Evolutionary conservation across 1,140 invertebrate genomes (phyloP).

Genomic region (Eumeta japonica): DNA sequence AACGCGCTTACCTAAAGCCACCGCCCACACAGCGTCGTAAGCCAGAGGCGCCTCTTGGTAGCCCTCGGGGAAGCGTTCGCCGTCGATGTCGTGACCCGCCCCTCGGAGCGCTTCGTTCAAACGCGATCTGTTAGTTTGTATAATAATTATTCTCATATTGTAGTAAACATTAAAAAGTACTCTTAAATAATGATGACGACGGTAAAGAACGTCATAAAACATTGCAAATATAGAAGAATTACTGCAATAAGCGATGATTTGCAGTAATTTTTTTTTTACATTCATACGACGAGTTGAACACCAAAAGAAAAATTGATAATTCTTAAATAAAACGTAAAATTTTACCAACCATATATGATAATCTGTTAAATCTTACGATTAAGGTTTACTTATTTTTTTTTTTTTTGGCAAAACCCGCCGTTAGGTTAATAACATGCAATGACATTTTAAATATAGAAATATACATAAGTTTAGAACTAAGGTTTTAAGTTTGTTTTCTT

Average conservation of each 20-base stretch:
- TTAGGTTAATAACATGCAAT: no score
- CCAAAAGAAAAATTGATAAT: neutral
- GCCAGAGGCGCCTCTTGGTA: constrained; percentile 98
- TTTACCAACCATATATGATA: no score
- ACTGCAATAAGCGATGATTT: neutral
- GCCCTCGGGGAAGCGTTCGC: constrained; percentile 84
- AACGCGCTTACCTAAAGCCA: constrained; percentile 74
- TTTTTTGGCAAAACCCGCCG: no score
- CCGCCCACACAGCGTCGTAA: constrained; percentile 98
- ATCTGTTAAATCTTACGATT: no score
- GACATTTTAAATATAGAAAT: no score
- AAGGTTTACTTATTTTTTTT: no score
- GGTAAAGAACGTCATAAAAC: neutral
- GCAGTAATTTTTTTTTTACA: neutral
- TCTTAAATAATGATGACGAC: no score
- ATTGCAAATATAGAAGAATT: neutral
- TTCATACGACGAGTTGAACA: neutral
- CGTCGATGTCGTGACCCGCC: constrained; percentile 78
- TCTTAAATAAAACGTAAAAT: no score
- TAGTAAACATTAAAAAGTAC: neutral
- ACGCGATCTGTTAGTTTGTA: constrained; percentile 61
- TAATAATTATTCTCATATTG: neutral
- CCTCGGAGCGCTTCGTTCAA: constrained; percentile 77
- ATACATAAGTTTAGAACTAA: no score
- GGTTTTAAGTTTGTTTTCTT: no score